Evolutionary conservation across 2,113 vertebrate species (phyloP), one percentile per base, ranked within the genome.

Genomic region (Rhinopomastus cyanomelas): DNA sequence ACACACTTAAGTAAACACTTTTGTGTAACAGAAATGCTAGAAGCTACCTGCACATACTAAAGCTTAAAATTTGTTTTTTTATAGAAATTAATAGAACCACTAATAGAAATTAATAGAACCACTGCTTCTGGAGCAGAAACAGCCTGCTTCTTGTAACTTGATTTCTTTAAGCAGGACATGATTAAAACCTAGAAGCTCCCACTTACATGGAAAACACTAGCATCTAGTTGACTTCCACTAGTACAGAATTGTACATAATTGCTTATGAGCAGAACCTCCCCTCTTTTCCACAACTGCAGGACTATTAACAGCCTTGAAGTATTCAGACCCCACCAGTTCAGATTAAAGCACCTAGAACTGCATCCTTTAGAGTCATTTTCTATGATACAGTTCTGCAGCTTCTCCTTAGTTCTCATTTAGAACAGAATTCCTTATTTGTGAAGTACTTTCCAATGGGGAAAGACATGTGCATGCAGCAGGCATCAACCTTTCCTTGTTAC

Each of bases 381-480:
- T 8, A 61, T 73, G 55, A 52, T 66, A n/a, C 0, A 0, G 11
- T 34, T 77, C 11, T 55, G 17, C 42, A 68, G 30, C 36, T 20
- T 77, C 48, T 83, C 46, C 29, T 93, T 74, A 67, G 27, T 48
- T 90, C 48, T 65, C 42, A 56, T 8, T 59, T 39, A 18, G 25
- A 76, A 60, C 26, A 75, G 67, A 78, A 72, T 57, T 53, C 7
- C 44, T 74, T 17, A 8, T 49, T 5, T 17, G 12, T 71, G 44
- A 81, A 19, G 8, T 53, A 20, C 9, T 39, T 62, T 48, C 29
- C 25, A 6, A 10, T n/a, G 44, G 48, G 29, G 29, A 34, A 61
- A 53, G 60, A 26, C 1, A 1, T 0, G 3, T 14, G 42, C 3
- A 3, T 1, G 11, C 39, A 87, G 39, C n/a, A 23, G 27, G 16